Base-by-base conservation (phyloP, 2,888 invertebrate genomes). In the Gymnoscelis rufifasciata region DNA sequence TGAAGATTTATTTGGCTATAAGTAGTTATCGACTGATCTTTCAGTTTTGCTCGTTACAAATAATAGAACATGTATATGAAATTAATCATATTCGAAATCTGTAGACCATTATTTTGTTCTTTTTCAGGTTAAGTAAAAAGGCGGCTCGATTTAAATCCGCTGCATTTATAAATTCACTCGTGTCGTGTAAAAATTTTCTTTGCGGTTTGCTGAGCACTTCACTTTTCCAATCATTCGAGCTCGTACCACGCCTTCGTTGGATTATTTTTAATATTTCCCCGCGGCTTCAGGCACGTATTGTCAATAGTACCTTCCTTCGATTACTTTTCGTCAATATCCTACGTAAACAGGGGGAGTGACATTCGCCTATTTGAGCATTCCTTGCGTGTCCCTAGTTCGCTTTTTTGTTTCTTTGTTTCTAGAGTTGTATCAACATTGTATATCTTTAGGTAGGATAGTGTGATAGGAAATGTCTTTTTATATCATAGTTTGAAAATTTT, bases 241-340 rank as follows among this genome's bases (percentile, higher is more conserved):
- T 68, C 60, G 59, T 57, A 62, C 60, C 60, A 47, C 39, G 48
- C 62, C 65, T 53, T 60, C 80, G 74, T 57, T 42, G 38, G 54
- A 57, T 57, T 54, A 54, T 54, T 54, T 57, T 52, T 54, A 54
- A 57, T 57, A 57, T 52, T 52, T 57, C 47, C 43, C 51, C 61
- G 59, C 52, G 53, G 71, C 63, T 71, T 71, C 72, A 71, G 69
- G 75, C 81, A 80, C 79, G 83, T 81, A 76, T 78, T 75, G 83
- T 83, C 81, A 84, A 84, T 83, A 83, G 72, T 58, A 59, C 66
- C 66, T 67, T 71, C 71, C 69, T 68, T 64, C 57, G 75, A 79
- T 81, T 78, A 74, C 78, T 82, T 80, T 76, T 68, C 67, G 72
- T 72, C 78, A 76, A 78, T 76, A 74, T 68, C 67, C 66, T 71